These are phyloP conservation scores for Pseudococcus longispinus DNA, from an alignment of 2,888 invertebrate genomes.

Conservation along the genomic window DNA sequence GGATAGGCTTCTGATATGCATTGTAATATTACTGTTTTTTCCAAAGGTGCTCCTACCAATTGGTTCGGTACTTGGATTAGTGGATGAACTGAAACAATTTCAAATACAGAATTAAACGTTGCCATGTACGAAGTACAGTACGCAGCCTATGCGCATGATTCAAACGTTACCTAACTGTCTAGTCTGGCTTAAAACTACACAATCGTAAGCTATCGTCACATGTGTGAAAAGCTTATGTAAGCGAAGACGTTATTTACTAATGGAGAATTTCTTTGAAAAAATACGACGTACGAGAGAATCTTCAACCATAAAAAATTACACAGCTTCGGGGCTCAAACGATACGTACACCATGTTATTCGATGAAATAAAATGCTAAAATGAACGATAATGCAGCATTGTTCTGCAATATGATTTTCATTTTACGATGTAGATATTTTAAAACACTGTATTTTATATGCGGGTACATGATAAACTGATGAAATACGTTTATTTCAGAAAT, in stretches of 20 bases:
- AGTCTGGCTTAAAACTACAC: background rate
- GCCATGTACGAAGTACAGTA: background rate
- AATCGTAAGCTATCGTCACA: background rate
- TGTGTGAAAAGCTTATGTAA: background rate
- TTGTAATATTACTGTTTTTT: constrained; percentile 84
- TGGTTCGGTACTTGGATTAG: constrained; percentile 90
- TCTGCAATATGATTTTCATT: background rate
- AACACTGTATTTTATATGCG: background rate
- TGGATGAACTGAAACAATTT: constrained; percentile 57
- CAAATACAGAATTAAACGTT: background rate
- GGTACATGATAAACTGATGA: no score
- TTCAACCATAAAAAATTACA: background rate
- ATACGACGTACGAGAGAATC: background rate
- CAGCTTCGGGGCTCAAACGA: background rate
- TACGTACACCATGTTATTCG: background rate
- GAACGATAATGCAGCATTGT: background rate
- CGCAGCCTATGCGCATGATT: background rate
- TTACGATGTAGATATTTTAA: background rate
- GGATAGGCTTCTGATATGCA: constrained; percentile 90
- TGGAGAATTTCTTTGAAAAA: background rate
- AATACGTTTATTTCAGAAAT: no score
- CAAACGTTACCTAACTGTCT: background rate
- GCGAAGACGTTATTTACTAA: background rate
- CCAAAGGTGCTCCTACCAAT: constrained; percentile 85
- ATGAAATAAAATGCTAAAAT: background rate